Percentiles rank a stretch among this genome's conserved stretches.
phyloP scores from a whole-genome alignment of 2,888 invertebrate genomes.

The Acronicta psi region DNA sequence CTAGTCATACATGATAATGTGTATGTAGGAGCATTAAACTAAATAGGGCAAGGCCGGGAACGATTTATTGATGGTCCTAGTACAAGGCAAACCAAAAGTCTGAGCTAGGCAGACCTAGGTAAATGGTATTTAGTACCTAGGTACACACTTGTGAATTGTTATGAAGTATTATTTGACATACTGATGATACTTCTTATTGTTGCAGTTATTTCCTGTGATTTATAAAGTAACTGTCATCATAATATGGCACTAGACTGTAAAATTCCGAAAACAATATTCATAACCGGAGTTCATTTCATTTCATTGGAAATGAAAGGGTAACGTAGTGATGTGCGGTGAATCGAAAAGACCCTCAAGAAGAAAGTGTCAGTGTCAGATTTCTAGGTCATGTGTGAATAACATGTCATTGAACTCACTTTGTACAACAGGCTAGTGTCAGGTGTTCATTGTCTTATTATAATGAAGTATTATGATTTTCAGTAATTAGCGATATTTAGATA shows the following conservation, averaged over 20 bases:
- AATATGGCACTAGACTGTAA: not conserved
- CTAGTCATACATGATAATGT: too few relatives aligned
- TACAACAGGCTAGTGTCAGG: slow-evolving; percentile 72
- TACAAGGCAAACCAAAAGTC: too few relatives aligned
- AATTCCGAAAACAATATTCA: slow-evolving; percentile 28
- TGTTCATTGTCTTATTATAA: slow-evolving; percentile 47
- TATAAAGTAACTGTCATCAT: too few relatives aligned
- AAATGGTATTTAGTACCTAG: too few relatives aligned
- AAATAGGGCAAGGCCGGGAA: too few relatives aligned
- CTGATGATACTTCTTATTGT: too few relatives aligned
- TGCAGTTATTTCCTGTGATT: too few relatives aligned
- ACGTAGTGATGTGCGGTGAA: slow-evolving; percentile 73
- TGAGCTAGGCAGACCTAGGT: too few relatives aligned
- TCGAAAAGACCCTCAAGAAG: slow-evolving; percentile 80
- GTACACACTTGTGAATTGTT: too few relatives aligned
- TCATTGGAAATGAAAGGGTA: slow-evolving; percentile 64
- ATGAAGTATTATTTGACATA: slow-evolving; percentile 27
- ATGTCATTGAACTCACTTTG: slow-evolving; percentile 83
- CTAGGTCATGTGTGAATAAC: slow-evolving; percentile 83
- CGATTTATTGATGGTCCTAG: too few relatives aligned
- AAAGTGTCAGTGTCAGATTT: slow-evolving; percentile 83
- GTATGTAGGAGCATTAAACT: slow-evolving; percentile 10
- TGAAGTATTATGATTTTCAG: not conserved
- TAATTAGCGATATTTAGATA: slow-evolving; percentile 25
- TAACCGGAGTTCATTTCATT: slow-evolving; percentile 47